Conservation (phyloP, 2,113 vertebrate genomes). For the Piaya cayana region DNA sequence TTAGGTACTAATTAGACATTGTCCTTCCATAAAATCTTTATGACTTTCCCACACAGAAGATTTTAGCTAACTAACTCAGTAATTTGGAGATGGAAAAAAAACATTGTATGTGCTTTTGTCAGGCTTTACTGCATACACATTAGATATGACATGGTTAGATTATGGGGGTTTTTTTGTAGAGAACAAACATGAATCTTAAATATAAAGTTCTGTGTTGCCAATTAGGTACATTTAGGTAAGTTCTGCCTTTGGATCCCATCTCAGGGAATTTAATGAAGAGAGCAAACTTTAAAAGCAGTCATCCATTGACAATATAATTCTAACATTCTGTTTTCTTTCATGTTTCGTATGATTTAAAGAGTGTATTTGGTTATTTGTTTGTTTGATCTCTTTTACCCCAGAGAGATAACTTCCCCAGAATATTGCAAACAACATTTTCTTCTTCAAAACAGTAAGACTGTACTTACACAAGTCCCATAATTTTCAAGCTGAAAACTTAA, state of each 20-base stretch:
- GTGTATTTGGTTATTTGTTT: neutral
- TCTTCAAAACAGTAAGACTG: neutral
- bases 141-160: neutral
- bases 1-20: slow-evolving; percentile 56
- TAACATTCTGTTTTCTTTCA: neutral
- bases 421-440: neutral
- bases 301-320: neutral
- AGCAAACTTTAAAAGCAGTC: slow-evolving; percentile 8
- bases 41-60: neutral
- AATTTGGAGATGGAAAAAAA: slow-evolving; percentile 24
- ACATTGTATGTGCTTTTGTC: neutral
- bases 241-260: neutral
- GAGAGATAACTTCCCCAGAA: neutral
- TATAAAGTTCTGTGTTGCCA: neutral
- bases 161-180: neutral
- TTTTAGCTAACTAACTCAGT: slow-evolving; percentile 34
- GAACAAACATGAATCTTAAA: neutral
- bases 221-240: neutral
- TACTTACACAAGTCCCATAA: neutral
- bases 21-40: slow-evolving; percentile 7
- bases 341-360: neutral
- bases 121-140: neutral
- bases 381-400: neutral
- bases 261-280: neutral
- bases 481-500: slow-evolving; percentile 9